phyloP scores from a whole-genome alignment of 2,797 vertebrate species.

The Lophotriccus pileatus region DNA sequence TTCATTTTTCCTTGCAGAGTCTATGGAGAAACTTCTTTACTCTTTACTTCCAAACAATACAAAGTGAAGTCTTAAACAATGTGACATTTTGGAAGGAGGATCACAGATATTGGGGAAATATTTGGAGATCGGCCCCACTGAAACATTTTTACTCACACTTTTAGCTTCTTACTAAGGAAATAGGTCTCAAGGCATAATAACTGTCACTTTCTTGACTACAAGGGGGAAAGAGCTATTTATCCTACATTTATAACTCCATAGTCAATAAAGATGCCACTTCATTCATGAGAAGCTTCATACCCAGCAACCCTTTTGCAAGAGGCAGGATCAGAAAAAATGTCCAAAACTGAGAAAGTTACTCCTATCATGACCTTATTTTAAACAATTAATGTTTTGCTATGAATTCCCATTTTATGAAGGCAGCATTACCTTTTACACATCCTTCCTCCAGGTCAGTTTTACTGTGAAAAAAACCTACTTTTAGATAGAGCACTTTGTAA shows the following conservation, averaged over 20 bases:
- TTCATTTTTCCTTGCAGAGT: not conserved
- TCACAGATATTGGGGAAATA: not conserved
- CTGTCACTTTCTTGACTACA: not conserved
- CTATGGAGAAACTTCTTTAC: not conserved
- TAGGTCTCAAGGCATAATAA: not conserved
- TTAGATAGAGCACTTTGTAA: not conserved
- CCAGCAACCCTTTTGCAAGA: not conserved
- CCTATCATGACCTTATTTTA: not conserved
- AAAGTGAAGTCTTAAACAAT: not conserved
- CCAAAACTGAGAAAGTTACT: not conserved
- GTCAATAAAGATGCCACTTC: slow-evolving; percentile 60
- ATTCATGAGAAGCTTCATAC: slow-evolving; percentile 39
- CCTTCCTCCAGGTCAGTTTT: not conserved
- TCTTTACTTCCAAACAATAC: not conserved
- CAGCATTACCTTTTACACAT: not conserved
- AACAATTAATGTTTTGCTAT: not conserved
- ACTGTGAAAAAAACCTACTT: not conserved
- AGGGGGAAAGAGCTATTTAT: not conserved
- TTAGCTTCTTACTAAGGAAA: not conserved
- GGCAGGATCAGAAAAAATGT: slow-evolving; percentile 9
- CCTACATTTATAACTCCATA: slow-evolving; percentile 3
- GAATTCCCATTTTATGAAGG: not conserved
- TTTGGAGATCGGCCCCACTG: not conserved
- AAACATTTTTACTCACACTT: slow-evolving; percentile 13
- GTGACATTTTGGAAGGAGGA: not conserved